These are phyloP conservation scores for Sebastolobus altivelis DNA, from an alignment of 2,797 vertebrate species.

Conservation along the genomic window DNA sequence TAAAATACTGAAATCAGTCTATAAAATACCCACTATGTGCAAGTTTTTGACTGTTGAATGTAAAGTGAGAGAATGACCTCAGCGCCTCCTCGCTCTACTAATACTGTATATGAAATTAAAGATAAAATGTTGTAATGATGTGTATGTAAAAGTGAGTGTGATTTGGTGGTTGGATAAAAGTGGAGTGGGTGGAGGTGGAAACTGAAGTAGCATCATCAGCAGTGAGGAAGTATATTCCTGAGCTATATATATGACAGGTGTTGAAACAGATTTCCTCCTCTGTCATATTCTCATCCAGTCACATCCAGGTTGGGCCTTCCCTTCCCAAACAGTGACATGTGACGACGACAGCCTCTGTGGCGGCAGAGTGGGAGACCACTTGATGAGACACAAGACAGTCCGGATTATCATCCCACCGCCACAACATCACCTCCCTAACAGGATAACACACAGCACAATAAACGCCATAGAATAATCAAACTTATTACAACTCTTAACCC, in stretches of 20 bases:
- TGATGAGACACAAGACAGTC: slow-evolving; percentile 37
- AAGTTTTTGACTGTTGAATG: background rate
- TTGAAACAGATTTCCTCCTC: slow-evolving; percentile 5
- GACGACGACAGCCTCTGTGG: background rate
- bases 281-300: background rate
- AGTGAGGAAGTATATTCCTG: background rate
- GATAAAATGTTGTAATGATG: background rate
- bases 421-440: slow-evolving; percentile 77
- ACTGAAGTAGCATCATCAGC: background rate
- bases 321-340: background rate
- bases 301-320: slow-evolving; percentile 20
- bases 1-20: background rate
- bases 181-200: background rate
- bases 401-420: slow-evolving; percentile 62
- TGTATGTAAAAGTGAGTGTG: background rate
- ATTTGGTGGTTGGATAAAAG: background rate
- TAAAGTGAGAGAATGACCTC: background rate
- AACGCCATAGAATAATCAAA: slow-evolving; percentile 81
- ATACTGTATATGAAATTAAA: background rate
- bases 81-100: background rate
- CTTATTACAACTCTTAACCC: slow-evolving; percentile 81
- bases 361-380: slow-evolving; percentile 32
- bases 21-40: background rate
- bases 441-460: slow-evolving; percentile 79
- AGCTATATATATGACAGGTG: background rate